phyloP scores from a whole-genome alignment of 2,888 invertebrate genomes.

The Dasypolia templi region DNA sequence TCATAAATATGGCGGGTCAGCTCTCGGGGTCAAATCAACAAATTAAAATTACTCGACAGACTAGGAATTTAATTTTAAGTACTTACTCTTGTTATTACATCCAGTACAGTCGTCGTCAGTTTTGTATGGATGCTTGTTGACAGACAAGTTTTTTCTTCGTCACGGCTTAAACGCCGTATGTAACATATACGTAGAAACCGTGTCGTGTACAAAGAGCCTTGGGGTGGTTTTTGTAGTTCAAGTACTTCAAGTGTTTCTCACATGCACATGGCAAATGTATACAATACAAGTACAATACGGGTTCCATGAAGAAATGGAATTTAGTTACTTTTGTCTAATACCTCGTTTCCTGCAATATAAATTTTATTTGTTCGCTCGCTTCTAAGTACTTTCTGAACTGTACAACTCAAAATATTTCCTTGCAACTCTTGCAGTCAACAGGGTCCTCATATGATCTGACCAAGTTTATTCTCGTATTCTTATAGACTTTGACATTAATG shows the following conservation, averaged over 20 bases:
- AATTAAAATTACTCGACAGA: slow-evolving; percentile 42
- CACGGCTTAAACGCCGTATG: no score
- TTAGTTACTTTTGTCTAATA: not conserved
- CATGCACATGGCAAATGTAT: no score
- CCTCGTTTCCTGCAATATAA: not conserved
- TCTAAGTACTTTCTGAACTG: not conserved
- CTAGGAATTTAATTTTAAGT: slow-evolving; percentile 13
- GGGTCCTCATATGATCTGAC: no score
- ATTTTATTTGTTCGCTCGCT: not conserved
- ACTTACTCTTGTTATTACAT: not conserved
- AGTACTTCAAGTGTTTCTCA: not conserved
- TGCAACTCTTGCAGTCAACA: no score
- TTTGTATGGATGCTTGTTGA: not conserved
- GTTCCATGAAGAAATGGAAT: not conserved
- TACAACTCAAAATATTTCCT: not conserved
- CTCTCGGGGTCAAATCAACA: slow-evolving; percentile 15
- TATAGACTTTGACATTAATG: no score
- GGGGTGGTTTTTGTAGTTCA: not conserved
- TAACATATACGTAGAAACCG: no score
- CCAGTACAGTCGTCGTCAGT: no score
- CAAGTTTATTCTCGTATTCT: no score
- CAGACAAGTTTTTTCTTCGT: no score
- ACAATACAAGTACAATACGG: no score
- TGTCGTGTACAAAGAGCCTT: no score
- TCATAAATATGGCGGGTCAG: slow-evolving; percentile 27